Conservation (phyloP, 53 echinoderm and acorn worm genomes). For the Arbacia lixula region DNA sequence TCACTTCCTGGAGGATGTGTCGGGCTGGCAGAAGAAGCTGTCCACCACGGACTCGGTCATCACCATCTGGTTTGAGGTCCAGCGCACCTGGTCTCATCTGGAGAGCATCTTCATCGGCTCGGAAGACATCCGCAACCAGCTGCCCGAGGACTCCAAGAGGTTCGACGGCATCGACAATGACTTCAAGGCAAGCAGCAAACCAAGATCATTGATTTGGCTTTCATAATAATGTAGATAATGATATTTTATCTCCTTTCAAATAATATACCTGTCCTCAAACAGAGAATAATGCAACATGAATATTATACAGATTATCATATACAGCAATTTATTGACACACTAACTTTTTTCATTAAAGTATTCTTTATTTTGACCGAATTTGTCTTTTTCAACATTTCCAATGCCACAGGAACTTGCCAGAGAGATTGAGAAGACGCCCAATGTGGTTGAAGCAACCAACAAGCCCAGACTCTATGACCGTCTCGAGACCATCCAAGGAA, state of each 20-base stretch:
- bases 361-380: no score
- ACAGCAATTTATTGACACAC: no score
- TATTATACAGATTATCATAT: no score
- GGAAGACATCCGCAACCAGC: slow-evolving; percentile 95
- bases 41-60: slow-evolving; percentile 97
- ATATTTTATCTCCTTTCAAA: no score
- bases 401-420: slow-evolving; percentile 80
- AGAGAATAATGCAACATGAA: no score
- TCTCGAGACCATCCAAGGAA: slow-evolving; percentile 77
- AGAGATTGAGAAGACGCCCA: slow-evolving; percentile 94
- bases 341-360: background rate
- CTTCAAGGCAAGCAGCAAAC: slow-evolving; percentile 93
- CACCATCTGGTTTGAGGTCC: slow-evolving; percentile 99
- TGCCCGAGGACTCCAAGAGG: slow-evolving; percentile 96
- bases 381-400: no score
- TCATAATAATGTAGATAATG: no score
- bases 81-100: slow-evolving; percentile 98
- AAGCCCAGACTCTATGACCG: slow-evolving; percentile 83
- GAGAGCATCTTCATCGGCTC: slow-evolving; percentile 99
- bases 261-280: no score
- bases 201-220: no score
- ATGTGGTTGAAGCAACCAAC: slow-evolving; percentile 97
- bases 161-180: slow-evolving; percentile 94
- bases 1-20: slow-evolving; percentile 98
- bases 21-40: slow-evolving; percentile 99